Evolutionary conservation across 2,797 vertebrate species (phyloP).

Genomic region (Pangasius larnaudii): DNA sequence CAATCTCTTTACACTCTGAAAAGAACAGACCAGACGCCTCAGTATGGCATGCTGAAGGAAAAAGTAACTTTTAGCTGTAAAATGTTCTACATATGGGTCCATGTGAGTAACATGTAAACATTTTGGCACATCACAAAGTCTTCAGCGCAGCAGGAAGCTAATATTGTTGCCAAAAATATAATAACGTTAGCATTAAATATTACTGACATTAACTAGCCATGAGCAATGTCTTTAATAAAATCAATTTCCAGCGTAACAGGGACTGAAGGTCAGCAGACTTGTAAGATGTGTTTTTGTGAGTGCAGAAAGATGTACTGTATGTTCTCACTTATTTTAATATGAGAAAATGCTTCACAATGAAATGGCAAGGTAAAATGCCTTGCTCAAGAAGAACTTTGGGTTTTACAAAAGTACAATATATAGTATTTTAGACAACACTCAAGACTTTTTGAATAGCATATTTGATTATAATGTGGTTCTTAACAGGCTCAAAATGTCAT

Average conservation of each 20-base stretch:
- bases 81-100: neutral
- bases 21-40: neutral
- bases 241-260: neutral
- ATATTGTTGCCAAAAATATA: neutral
- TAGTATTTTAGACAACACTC: neutral
- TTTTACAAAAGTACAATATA: neutral
- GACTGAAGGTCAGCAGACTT: neutral
- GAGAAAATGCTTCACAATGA: neutral
- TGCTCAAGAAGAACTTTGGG: neutral
- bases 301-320: neutral
- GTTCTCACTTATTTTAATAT: neutral
- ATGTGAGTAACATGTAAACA: neutral
- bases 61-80: neutral
- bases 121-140: neutral
- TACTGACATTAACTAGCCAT: neutral
- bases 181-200: neutral
- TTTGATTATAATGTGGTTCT: neutral
- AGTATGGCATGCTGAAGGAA: neutral
- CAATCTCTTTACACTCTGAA: neutral
- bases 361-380: neutral
- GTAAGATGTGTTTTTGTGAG: neutral
- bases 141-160: neutral
- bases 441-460: neutral
- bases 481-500: neutral
- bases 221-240: neutral